Percentiles rank a stretch among this genome's conserved stretches.
Evolutionary conservation across 2,888 invertebrate species (phyloP).

Genomic region (Xiphydria camelus): DNA sequence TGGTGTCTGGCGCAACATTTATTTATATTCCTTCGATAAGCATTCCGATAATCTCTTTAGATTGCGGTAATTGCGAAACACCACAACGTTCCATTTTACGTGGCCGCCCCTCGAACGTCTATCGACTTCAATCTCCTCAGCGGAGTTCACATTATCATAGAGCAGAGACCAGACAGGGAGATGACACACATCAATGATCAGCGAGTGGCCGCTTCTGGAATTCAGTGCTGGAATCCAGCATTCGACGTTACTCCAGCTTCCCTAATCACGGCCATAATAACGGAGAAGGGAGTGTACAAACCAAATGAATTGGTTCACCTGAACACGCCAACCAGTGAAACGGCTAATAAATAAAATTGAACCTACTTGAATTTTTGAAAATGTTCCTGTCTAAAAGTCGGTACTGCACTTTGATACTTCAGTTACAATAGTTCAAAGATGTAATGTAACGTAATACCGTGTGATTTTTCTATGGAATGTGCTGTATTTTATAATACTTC

Average conservation of each 20-base stretch:
- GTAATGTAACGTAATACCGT: no score
- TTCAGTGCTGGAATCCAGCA: conserved; percentile 96
- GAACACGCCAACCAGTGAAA: conserved; percentile 2
- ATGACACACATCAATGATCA: conserved; percentile 89
- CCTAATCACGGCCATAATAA: conserved; percentile 91
- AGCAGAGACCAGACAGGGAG: conserved; percentile 88
- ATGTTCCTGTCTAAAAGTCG: no score
- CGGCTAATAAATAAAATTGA: no score
- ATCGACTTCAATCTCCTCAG: conserved; percentile 78
- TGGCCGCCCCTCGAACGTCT: conserved; percentile 91
- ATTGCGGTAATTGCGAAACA: conserved; percentile 90
- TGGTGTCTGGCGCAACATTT: not conserved
- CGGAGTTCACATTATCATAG: conserved; percentile 89
- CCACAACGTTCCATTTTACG: conserved; percentile 92
- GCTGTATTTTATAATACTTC: no score
- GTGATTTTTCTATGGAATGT: no score
- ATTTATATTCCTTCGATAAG: conserved; percentile 13
- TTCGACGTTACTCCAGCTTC: conserved; percentile 96
- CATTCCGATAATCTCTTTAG: no score
- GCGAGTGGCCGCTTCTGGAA: conserved; percentile 86
- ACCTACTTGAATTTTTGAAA: no score
- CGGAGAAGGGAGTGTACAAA: conserved; percentile 85
- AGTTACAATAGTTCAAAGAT: no score
- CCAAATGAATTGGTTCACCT: conserved; percentile 60
- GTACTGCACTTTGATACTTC: no score